Conservation (phyloP, 2,797 vertebrate species). For the Pitangus sulphuratus region DNA sequence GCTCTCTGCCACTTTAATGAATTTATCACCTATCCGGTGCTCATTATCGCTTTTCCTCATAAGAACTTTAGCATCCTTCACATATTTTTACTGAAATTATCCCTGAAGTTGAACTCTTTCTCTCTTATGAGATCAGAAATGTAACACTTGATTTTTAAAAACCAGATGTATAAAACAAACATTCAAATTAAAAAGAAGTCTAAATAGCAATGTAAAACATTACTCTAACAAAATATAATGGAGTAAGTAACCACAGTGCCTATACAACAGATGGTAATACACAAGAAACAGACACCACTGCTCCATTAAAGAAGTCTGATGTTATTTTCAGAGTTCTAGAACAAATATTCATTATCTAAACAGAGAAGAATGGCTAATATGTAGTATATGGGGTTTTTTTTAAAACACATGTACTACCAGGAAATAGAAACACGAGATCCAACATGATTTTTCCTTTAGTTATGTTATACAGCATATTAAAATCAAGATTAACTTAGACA, state of each 20-base stretch:
- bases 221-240: accelerated
- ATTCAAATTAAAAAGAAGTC: background rate
- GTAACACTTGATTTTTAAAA: background rate
- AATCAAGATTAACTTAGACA: background rate
- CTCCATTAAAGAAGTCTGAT: background rate
- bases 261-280: background rate
- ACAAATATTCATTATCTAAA: background rate
- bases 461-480: background rate
- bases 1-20: background rate
- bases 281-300: background rate
- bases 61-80: background rate
- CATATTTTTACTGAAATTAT: background rate
- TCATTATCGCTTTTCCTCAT: background rate
- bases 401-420: background rate
- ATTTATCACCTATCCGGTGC: background rate
- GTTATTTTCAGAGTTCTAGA: background rate
- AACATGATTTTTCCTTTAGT: background rate
- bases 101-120: background rate
- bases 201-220: background rate
- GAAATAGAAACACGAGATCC: background rate
- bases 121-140: background rate
- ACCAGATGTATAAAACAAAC: background rate
- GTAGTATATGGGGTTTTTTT: background rate
- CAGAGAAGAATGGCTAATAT: background rate
- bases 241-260: background rate